Base-by-base conservation (phyloP, 2,888 invertebrate genomes). In the Lissonota sp. region DNA sequence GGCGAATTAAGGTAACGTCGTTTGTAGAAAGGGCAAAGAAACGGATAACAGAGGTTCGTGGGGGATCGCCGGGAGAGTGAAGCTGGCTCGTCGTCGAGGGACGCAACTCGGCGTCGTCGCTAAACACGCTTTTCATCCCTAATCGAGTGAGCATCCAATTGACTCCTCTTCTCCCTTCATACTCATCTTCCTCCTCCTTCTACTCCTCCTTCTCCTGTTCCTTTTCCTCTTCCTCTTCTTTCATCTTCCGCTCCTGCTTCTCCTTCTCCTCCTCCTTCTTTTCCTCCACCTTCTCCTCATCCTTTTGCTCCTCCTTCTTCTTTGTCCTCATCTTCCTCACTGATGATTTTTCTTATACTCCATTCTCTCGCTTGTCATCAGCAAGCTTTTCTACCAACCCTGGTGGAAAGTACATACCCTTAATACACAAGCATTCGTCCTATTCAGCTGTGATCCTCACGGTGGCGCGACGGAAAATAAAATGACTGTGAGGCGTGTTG, bases 91-190 rank as follows among this genome's bases (percentile, higher is more conserved):
- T 57, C 67, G 64, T 44, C 70, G 26, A 26, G 26, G 26, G 26
- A 26, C 26, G 57, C 64, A 57, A 51, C 37, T 6, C 70, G 62
- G 51, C 63, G 71, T 51, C 76, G 58, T 70, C 75, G 37, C 70
- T 49, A 40, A 62, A 60, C 51, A 74, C 77, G 66, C 71, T 82
- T 26, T 78, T 84, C 66, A 80, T 55, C 55, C 60, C 53, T 82
- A 82, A 83, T 84, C 73, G 82, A 82, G 69, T 84, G 77, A 80
- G 76, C 80, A 80, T 80, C 80, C 80, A 82, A 84, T 84, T 84
- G 82, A 83, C 75, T 78, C 75, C 75, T 58, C 70, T 84, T 84
- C 80, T 82, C 82, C 62, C 12, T 5, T 46, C 60, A n/a, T 42
- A 64, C 64, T 64, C 8, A 4, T n/a, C 37, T 66, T 51, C 10